Evolutionary conservation across 2,797 vertebrate genomes (phyloP).

Genomic region (Rhinella marina): DNA sequence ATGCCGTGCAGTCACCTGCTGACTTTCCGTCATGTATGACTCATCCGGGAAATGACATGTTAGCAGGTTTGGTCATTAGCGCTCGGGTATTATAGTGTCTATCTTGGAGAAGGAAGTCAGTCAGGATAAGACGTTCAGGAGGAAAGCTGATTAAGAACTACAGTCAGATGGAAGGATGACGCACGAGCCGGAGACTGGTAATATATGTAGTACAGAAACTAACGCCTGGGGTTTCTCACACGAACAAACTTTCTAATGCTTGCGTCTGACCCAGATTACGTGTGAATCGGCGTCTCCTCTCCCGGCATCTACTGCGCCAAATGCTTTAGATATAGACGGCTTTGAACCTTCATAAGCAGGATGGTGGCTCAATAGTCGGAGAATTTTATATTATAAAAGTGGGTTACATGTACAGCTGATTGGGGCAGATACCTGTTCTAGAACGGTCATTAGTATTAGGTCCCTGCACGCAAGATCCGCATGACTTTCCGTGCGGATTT

Average conservation of each 20-base stretch:
- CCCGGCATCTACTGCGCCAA: not conserved
- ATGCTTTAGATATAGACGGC: not conserved
- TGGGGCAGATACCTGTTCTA: not conserved
- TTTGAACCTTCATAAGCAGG: too few relatives aligned
- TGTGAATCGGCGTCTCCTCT: not conserved
- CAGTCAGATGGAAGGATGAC: conserved; percentile 44
- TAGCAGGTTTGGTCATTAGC: conserved; percentile 31
- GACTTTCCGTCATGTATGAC: not conserved
- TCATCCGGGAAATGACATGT: conserved; percentile 19
- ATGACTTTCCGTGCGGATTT: too few relatives aligned
- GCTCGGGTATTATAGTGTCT: conserved; percentile 20
- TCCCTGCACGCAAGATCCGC: too few relatives aligned
- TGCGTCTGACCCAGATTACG: not conserved
- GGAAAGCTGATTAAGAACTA: conserved; percentile 52
- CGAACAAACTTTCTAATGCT: not conserved
- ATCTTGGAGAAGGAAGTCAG: conserved; percentile 40
- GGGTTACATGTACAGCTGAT: not conserved
- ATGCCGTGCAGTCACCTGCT: not conserved
- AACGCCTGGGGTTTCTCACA: not conserved
- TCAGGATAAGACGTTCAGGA: conserved; percentile 28
- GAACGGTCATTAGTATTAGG: not conserved
- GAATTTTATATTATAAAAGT: not conserved
- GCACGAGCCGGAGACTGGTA: conserved; percentile 18
- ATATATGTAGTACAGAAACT: not conserved
- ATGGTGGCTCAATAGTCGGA: not conserved